phyloP scores from a whole-genome alignment of 1,140 invertebrate genomes.

The Neotoxoptera formosana region DNA sequence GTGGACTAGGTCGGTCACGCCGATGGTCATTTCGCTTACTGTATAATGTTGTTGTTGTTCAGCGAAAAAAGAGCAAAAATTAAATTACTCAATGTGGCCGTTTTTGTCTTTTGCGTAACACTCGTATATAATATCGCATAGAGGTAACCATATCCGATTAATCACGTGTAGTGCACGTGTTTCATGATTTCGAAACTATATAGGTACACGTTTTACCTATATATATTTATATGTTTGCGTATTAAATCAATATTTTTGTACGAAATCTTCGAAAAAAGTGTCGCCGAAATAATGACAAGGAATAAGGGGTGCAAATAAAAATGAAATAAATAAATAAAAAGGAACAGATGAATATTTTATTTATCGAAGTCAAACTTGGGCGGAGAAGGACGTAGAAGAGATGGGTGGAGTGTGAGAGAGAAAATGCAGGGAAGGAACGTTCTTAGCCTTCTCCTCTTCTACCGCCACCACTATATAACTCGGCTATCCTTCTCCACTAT shows the following conservation, averaged over 20 bases:
- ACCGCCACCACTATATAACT: background rate
- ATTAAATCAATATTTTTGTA: constrained; percentile 1
- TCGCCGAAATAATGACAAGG: background rate
- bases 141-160: background rate
- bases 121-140: background rate
- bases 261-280: constrained; percentile 12
- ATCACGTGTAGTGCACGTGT: background rate
- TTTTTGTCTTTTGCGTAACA: background rate
- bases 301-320: background rate
- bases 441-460: background rate
- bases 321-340: constrained; percentile 32
- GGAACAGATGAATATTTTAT: constrained; percentile 44
- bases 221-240: background rate
- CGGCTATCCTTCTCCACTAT: background rate
- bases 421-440: background rate
- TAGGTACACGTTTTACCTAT: background rate
- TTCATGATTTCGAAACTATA: background rate
- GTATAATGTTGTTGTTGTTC: background rate
- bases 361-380: constrained; percentile 22
- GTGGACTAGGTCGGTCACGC: background rate
- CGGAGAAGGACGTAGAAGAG: background rate
- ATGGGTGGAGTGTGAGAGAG: background rate
- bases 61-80: background rate
- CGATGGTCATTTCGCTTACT: background rate
- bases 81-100: background rate